A percentile compares a stretch with the other conserved stretches of the same genome.
phyloP scores from a whole-genome alignment of 1,140 invertebrate genomes.

The Samia ricini region DNA sequence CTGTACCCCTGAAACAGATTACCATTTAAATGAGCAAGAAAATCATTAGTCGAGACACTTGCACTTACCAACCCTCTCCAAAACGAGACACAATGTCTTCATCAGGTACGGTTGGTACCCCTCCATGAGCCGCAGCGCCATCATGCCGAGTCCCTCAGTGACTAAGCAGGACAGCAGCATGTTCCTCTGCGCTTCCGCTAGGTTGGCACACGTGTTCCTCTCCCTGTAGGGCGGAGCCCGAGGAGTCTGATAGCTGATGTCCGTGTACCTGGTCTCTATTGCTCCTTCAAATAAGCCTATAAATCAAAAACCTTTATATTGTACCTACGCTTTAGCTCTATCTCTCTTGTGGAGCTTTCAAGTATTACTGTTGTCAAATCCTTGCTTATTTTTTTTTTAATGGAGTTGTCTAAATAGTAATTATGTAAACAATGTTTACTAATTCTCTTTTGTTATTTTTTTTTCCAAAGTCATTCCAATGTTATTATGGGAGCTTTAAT shows the following conservation, averaged over 20 bases:
- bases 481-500: too few species aligned
- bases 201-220: slow-evolving; percentile 37
- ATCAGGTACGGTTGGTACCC: slow-evolving; percentile 79
- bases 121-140: slow-evolving; percentile 71
- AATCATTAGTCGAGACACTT: too few species aligned
- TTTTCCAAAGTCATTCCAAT: too few species aligned
- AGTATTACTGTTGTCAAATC: too few species aligned
- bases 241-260: slow-evolving; percentile 52
- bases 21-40: not conserved
- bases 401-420: too few species aligned
- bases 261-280: slow-evolving; percentile 62
- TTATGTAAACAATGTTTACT: too few species aligned
- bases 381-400: too few species aligned
- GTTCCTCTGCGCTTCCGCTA: slow-evolving; percentile 79
- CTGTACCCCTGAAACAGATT: too few species aligned
- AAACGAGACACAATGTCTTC: slow-evolving; percentile 81
- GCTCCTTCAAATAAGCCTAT: slow-evolving; percentile 65
- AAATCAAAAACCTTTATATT: not conserved
- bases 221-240: slow-evolving; percentile 17
- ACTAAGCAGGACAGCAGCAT: slow-evolving; percentile 80
- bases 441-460: too few species aligned
- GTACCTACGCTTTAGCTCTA: too few species aligned
- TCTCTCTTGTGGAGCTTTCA: too few species aligned
- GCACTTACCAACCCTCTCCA: slow-evolving; percentile 81
- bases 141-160: slow-evolving; percentile 80